Conservation (phyloP, 2,797 vertebrate species). For the Xenentodon cancila region DNA sequence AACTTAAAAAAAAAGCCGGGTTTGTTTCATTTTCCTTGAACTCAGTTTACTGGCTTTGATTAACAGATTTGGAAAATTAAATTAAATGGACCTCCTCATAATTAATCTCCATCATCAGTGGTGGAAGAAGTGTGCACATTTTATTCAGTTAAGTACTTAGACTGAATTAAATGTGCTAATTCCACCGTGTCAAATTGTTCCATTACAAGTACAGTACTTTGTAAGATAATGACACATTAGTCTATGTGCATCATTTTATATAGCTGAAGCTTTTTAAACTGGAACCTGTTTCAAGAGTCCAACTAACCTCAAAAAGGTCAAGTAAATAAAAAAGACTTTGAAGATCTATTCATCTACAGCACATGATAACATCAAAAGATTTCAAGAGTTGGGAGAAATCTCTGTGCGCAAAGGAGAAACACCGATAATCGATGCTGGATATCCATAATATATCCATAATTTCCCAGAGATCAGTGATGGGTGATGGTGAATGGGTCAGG, state of each 20-base stretch:
- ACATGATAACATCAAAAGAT: too few relatives aligned
- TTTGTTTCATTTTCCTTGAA: conserved; percentile 34
- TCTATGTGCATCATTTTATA: not conserved
- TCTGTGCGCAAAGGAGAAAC: too few relatives aligned
- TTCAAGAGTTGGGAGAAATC: too few relatives aligned
- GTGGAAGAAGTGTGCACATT: not conserved
- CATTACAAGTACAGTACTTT: not conserved
- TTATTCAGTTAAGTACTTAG: conserved; percentile 3
- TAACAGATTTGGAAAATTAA: conserved; percentile 24
- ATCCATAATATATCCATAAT: too few relatives aligned
- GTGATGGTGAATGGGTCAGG: too few relatives aligned
- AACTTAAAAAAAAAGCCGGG: conserved; percentile 34
- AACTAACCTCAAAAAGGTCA: not conserved
- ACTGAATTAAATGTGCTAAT: not conserved
- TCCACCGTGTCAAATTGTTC: too few relatives aligned
- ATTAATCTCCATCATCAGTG: conserved; percentile 26
- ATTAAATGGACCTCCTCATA: conserved; percentile 29
- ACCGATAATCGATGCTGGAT: too few relatives aligned
- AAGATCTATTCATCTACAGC: too few relatives aligned
- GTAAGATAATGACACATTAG: not conserved
- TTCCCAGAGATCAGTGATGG: too few relatives aligned
- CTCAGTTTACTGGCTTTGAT: conserved; percentile 35
- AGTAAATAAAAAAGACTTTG: not conserved
- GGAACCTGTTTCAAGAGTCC: not conserved
- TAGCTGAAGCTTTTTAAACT: not conserved